Percentiles rank a stretch among this genome's conserved stretches.
Conservation (phyloP, 2,888 invertebrate genomes). For the Andrena fulva region DNA sequence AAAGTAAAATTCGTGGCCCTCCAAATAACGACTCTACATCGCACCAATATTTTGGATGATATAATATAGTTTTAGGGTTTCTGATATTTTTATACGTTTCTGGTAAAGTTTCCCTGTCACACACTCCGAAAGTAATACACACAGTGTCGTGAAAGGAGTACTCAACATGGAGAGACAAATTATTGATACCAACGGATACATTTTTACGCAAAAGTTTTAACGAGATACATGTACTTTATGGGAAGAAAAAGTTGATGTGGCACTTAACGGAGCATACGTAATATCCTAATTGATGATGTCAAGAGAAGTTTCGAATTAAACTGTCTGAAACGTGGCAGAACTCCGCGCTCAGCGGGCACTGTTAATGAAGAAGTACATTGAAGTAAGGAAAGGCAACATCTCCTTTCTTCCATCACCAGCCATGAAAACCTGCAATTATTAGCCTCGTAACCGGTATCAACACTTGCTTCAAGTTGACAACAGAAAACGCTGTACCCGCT, state of each 20-base stretch:
- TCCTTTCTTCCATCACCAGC: conserved; percentile 52
- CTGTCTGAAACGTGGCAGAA: conserved; percentile 12
- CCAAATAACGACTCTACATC: no score
- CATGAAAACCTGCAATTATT: conserved; percentile 56
- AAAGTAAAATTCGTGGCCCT: no score
- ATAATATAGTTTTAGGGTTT: no score
- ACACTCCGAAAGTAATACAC: no score
- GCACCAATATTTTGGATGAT: no score
- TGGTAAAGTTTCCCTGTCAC: no score
- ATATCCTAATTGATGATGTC: not conserved
- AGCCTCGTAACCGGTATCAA: conserved; percentile 56
- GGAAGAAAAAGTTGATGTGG: not conserved
- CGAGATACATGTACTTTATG: not conserved
- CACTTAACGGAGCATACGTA: not conserved
- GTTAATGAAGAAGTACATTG: conserved; percentile 58
- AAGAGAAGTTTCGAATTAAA: conserved; percentile 13
- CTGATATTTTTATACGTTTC: no score
- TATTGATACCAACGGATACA: not conserved
- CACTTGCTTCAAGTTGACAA: conserved; percentile 56
- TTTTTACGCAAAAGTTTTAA: not conserved
- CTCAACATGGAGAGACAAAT: not conserved
- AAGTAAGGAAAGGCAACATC: conserved; percentile 45
- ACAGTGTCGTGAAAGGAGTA: no score
- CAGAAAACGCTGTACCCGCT: conserved; percentile 47
- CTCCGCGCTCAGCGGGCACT: conserved; percentile 1